Base-by-base conservation (phyloP, 2,888 invertebrate species). In the Brachyptera putata region DNA sequence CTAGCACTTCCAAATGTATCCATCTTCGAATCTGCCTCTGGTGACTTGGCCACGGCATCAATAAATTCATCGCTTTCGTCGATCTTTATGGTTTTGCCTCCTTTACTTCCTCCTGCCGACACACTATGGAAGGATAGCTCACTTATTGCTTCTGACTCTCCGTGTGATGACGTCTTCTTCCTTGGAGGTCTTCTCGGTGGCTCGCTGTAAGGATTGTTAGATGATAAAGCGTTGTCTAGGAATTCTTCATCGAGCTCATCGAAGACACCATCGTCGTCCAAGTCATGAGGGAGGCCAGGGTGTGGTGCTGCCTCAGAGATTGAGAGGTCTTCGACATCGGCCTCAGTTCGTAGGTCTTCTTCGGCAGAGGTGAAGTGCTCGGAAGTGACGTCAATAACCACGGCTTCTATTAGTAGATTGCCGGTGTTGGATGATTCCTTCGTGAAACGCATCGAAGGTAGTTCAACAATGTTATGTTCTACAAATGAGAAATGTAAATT, bases 391-490 rank as follows among this genome's bases (percentile, higher is more conserved):
- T 94, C 94, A 57, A 94, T 92, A 13, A 94, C 87, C 24, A 93
- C 88, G 0, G 94, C 94, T 76, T 94, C 93, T 91, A 94, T 91
- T 1, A 91, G 73, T 1, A 94, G 77, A 71, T 92, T 91, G 3
- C 92, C 91, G 0, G 91, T 90, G 7, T 87, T 90, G 0, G 92
- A 91, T 0, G 92, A 89, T 78, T 94, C 93, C 73, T 93, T 92
- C 0, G 90, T 86, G 73, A 94, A 94, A 63, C 93, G 79, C 68
- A 94, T 76, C 1, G 93, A 92, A 22, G 94, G 94, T 16, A 94
- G 74, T 72, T 93, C 93, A 1, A 92, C 86, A 1, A 92, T 82
- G 71, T 91, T 91, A 67, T 91, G 90, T 73, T 91, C 91, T 70
- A 81, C 76, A 56, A 70, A 63, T 63, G 37, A 14, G 11, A 30